Percentiles rank a stretch among this genome's conserved stretches.
phyloP scores from a whole-genome alignment of 2,888 invertebrate genomes.

The Entomobrya proxima region DNA sequence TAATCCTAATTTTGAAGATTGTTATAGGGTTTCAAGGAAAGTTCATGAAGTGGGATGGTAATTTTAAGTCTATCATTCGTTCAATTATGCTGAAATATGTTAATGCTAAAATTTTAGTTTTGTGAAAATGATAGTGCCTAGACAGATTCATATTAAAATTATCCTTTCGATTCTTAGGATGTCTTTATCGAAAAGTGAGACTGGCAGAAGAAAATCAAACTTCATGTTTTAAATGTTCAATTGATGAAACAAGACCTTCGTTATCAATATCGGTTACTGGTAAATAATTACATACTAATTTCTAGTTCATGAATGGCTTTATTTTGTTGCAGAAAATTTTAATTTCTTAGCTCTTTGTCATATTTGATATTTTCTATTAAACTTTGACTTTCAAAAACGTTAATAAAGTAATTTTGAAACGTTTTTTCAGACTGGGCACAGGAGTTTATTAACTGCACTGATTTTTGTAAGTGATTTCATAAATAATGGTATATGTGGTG shows the following conservation, averaged over 20 bases:
- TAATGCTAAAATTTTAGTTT: background rate
- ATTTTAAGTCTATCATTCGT: background rate
- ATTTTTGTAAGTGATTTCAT: slow-evolving; percentile 8
- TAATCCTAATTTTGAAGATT: background rate
- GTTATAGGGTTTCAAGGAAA: background rate
- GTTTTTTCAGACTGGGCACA: slow-evolving; percentile 32
- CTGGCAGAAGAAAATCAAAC: background rate
- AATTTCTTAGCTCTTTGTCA: too few species aligned
- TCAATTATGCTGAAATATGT: background rate
- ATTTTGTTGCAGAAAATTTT: too few species aligned
- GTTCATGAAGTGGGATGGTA: slow-evolving; percentile 32
- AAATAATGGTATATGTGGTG: too few species aligned
- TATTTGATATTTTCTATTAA: too few species aligned
- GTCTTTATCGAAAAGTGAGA: slow-evolving; percentile 4
- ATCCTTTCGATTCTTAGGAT: too few species aligned
- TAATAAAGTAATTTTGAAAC: too few species aligned
- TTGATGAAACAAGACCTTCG: background rate
- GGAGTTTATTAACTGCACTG: slow-evolving; percentile 33
- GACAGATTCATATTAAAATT: too few species aligned
- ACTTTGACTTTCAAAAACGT: too few species aligned
- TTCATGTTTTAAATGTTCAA: background rate
- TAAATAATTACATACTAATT: background rate
- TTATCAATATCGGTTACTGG: background rate
- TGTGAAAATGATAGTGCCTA: background rate
- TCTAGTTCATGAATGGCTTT: too few species aligned